These are phyloP conservation scores for Sebastes iracundus DNA, from an alignment of 2,797 vertebrate species.

Conservation along the genomic window DNA sequence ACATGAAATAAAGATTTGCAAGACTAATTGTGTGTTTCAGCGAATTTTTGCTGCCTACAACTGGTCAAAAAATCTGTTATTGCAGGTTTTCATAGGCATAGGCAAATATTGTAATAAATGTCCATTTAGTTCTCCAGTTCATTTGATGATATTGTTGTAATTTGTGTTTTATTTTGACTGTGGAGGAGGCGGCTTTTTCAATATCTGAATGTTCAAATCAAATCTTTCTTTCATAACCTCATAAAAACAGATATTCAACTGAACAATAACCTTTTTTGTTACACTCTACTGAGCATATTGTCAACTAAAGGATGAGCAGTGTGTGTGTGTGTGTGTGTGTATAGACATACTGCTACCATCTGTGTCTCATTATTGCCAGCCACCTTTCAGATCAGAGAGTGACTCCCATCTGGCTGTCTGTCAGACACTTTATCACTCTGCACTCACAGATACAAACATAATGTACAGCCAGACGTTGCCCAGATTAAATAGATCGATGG, in stretches of 20 bases:
- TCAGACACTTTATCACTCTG: slow-evolving; percentile 52
- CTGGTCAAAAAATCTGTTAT: not conserved
- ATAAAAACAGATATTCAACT: not conserved
- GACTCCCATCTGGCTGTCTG: slow-evolving; percentile 41
- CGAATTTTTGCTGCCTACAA: not conserved
- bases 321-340: slow-evolving; percentile 14
- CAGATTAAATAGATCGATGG: not conserved
- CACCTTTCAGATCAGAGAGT: slow-evolving; percentile 51
- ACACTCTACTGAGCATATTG: not conserved
- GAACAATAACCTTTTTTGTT: not conserved
- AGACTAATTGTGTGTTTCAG: not conserved
- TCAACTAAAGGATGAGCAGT: not conserved
- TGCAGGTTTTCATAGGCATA: not conserved
- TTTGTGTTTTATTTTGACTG: not conserved
- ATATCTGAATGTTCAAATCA: not conserved
- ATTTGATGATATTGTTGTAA: not conserved
- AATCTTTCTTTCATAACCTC: not conserved
- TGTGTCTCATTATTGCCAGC: slow-evolving; percentile 63
- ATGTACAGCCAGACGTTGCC: slow-evolving; percentile 7
- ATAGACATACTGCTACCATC: slow-evolving; percentile 45
- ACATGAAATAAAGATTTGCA: not conserved
- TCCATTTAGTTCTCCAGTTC: not conserved
- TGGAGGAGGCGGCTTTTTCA: not conserved
- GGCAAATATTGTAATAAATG: not conserved
- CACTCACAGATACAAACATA: slow-evolving; percentile 13